Conservation (phyloP, 2,888 invertebrate species). For the Atherix ibis region DNA sequence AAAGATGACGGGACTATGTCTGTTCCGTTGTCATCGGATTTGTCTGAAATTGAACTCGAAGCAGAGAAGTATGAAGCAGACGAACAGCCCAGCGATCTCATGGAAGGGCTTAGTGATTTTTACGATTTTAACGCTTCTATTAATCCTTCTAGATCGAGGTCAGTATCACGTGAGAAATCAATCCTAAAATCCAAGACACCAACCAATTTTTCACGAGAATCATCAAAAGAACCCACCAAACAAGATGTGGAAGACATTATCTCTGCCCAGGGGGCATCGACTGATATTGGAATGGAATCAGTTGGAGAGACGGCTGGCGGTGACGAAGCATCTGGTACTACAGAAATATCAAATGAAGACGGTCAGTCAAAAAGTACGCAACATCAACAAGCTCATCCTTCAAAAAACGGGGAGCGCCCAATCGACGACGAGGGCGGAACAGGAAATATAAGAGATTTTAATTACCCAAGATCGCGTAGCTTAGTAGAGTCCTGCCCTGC, state of each 20-base stretch:
- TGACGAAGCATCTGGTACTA: too few species aligned
- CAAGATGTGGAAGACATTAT: too few species aligned
- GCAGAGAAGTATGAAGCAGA: background rate
- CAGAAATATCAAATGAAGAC: too few species aligned
- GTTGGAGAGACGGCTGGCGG: too few species aligned
- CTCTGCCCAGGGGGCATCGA: too few species aligned
- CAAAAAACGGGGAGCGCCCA: conserved; percentile 6
- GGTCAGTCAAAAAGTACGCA: background rate
- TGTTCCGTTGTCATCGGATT: too few species aligned
- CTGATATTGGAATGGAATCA: too few species aligned
- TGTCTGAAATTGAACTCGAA: background rate
- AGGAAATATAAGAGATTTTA: background rate
- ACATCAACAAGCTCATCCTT: conserved; percentile 4
- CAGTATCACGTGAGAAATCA: conserved; percentile 5
- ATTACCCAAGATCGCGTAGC: too few species aligned
- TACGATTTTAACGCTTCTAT: conserved; percentile 29
- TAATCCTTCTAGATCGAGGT: conserved; percentile 20
- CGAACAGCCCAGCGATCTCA: background rate
- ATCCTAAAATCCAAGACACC: conserved; percentile 7
- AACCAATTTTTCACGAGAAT: conserved; percentile 11
- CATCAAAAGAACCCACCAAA: background rate
- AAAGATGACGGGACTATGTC: conserved; percentile 18
- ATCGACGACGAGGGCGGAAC: background rate
- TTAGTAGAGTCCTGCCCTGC: too few species aligned
- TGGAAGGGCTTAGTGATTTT: conserved; percentile 29